Evolutionary conservation across 2,113 vertebrate genomes (phyloP), one percentile per base, ranked within the genome.

Genomic region (Eurypyga helias): DNA sequence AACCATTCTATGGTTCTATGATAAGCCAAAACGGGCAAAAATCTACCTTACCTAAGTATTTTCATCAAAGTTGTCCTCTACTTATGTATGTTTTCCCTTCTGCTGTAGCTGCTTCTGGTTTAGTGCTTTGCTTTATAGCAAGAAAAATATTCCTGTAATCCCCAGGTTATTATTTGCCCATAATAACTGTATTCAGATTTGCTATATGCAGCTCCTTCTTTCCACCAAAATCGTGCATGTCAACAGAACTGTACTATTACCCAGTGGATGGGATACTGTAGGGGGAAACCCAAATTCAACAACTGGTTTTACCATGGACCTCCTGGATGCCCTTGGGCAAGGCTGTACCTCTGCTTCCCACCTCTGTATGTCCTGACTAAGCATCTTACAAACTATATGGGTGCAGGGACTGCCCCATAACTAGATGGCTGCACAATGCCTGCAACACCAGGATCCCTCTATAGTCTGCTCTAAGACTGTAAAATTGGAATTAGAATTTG

Each of bases 151-250:
- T 76, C 33, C 21, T 54, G 16, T 41, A 61, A 45, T 24, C 43
- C 38, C 5, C n/a, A 80, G 19, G 19, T 20, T 46, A 25, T 54
- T 36, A 52, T 64, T 80, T 70, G 36, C 18, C 85, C 38, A 66
- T 6, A 71, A 58, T 31, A 64, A 69, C 61, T 52, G 52, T 17
- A 71, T 67, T 90, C 65, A 51, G 18, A 58, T 43, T 41, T 84
- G 38, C 64, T 70, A 12, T 11, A 70, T 4, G 23, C 31, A 84
- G 75, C 14, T 78, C 33, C 20, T 84, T 61, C 34, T 65, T 65
- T 57, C 21, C 18, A 7, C 14, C 1, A 1, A 69, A 51, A 17
- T 11, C 0, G 0, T 25, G 14, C 8, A 1, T 31, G 51, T 16
- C 52, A 81, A n/a, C 25, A 81, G 24, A 81, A 57, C 23, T 69